These are phyloP conservation scores for Spinus pinus DNA, from an alignment of 2,797 vertebrate species.

Conservation along the genomic window DNA sequence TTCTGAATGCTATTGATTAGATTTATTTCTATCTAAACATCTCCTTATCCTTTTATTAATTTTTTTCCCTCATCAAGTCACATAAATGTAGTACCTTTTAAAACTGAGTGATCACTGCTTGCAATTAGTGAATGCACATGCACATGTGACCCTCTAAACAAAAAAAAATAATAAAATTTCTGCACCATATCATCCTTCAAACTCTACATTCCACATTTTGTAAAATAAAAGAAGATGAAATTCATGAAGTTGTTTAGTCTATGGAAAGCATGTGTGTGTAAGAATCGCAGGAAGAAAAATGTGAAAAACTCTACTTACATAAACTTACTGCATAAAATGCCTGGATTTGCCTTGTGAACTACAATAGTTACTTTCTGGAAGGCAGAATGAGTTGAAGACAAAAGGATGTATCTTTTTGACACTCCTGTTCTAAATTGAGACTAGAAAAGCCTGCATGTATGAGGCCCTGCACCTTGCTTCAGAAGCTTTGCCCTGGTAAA, in stretches of 20 bases:
- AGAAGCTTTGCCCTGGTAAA: not conserved
- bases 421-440: not conserved
- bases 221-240: not conserved
- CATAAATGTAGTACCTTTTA: not conserved
- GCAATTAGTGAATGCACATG: not conserved
- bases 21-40: not conserved
- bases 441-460: not conserved
- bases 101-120: not conserved
- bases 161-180: not conserved
- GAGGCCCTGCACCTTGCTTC: not conserved
- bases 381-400: not conserved
- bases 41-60: not conserved
- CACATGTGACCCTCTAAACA: not conserved
- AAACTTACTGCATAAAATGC: not conserved
- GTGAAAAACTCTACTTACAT: not conserved
- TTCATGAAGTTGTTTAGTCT: not conserved
- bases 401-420: fast-evolving
- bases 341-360: not conserved
- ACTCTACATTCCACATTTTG: not conserved
- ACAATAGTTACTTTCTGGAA: not conserved
- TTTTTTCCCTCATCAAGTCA: not conserved
- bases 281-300: not conserved
- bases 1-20: not conserved
- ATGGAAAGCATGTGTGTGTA: not conserved
- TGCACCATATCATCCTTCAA: not conserved